Base-by-base conservation (phyloP, 2,797 vertebrate genomes). In the Mormyrus proboscirostris region DNA sequence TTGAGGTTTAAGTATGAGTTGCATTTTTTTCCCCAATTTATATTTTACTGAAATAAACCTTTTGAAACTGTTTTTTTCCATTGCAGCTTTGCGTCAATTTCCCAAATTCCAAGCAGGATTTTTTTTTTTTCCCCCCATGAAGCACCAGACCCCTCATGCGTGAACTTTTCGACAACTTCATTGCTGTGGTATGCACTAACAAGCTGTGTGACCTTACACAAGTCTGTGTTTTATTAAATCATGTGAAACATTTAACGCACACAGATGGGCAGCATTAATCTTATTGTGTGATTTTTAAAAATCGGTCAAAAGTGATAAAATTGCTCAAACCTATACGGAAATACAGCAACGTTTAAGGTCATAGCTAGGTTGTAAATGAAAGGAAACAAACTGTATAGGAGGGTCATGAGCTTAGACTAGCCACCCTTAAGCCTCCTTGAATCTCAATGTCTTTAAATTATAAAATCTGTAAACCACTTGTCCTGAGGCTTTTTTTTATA, bases 381-480 rank as follows among this genome's bases (percentile, higher is more conserved):
- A 86, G 25, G 33, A 88, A 86, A 87, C 50, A 51, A 76, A 86
- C 47, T 73, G 22, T 22, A 89, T 82, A 87, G 83, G 65, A 88
- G 76, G 53, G 41, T 90, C 76, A 92, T 90, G 90, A 44, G 79
- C 57, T 88, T 90, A 89, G 91, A 79, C 90, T 89, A 87, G 90
- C 88, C 83, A 51, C 41, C 88, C 44, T 88, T 86, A 69, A 7
- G 25, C 89, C 88, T 88, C 79, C 85, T 0, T 0, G 57, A 89
- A 88, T 83, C 53, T 22, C 49, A 62, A 87, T 22, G 50, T 59
- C 88, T 90, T 90, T 91, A 82, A 86, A 90, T 86, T 89, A 89
- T 91, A 89, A 94, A 91, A 89, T 94, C 90, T 93, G 90, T 38
- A 91, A 79, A 92, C 90, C 90, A 92, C 91, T 92, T 91, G 89